These are phyloP conservation scores for Halcyon malimbica DNA, from an alignment of 2,113 vertebrate species.

Conservation along the genomic window DNA sequence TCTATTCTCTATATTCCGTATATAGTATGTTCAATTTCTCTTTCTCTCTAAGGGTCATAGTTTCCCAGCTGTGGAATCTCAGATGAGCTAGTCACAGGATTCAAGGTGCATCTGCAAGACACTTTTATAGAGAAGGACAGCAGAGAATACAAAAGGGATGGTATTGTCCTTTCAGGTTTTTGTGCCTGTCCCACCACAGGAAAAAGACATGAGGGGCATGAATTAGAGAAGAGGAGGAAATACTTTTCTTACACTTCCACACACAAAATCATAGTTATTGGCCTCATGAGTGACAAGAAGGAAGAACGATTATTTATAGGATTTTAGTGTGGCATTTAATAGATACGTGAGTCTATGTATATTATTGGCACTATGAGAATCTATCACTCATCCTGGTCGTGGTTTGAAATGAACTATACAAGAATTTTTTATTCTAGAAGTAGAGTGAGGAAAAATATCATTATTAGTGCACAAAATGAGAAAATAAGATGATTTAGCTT, in stretches of 20 bases:
- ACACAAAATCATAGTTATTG: not conserved
- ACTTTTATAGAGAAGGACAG: not conserved
- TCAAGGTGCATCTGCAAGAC: not conserved
- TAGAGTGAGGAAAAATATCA: not conserved
- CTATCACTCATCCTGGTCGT: not conserved
- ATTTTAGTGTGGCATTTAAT: not conserved
- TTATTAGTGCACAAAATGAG: not conserved
- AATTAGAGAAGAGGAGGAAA: not conserved
- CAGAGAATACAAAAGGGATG: not conserved
- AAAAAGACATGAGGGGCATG: not conserved
- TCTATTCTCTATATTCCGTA: not conserved
- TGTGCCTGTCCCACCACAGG: not conserved
- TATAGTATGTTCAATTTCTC: not conserved
- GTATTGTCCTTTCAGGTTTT: not conserved
- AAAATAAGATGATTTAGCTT: not conserved
- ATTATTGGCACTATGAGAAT: not conserved
- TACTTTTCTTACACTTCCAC: not conserved
- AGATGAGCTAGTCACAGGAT: not conserved
- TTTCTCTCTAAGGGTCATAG: not conserved
- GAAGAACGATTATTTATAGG: not conserved
- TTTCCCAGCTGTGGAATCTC: not conserved
- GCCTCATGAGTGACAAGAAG: not conserved
- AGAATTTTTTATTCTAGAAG: not conserved
- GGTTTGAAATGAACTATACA: not conserved
- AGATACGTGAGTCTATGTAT: not conserved